Conservation (phyloP, 2,797 vertebrate genomes). For the Acipenser ruthenus region DNA sequence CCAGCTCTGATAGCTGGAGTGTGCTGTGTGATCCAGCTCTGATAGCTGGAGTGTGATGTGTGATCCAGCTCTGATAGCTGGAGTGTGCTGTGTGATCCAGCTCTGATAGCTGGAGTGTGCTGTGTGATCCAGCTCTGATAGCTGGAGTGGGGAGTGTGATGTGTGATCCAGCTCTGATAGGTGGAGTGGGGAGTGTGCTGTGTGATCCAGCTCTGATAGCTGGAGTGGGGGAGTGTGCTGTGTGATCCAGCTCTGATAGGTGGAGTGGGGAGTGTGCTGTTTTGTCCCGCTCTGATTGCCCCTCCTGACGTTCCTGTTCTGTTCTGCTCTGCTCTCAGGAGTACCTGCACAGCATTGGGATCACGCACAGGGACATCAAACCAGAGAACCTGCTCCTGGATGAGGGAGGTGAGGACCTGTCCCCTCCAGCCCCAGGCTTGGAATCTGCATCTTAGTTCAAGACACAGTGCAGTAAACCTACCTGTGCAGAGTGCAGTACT, state of each 20-base stretch:
- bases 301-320: constrained; percentile 3
- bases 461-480: background rate
- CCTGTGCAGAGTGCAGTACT: background rate
- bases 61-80: background rate
- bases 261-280: too few species aligned
- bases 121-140: too few species aligned
- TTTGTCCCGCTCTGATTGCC: too few species aligned
- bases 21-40: background rate
- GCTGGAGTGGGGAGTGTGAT: too few species aligned
- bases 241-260: too few species aligned
- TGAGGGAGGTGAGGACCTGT: constrained; percentile 67
- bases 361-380: constrained; percentile 95
- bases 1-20: too few species aligned
- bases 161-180: too few species aligned
- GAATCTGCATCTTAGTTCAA: background rate
- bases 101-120: too few species aligned
- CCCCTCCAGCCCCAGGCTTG: background rate
- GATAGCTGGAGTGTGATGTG: background rate
- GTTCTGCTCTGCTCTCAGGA: constrained; percentile 51
- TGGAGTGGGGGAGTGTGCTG: too few species aligned
- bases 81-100: background rate
- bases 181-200: too few species aligned
- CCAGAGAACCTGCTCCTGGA: constrained; percentile 92
- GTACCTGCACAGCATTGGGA: constrained; percentile 82
- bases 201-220: too few species aligned